Conservation (phyloP, 2,797 vertebrate genomes). For the Odontamblyopus rebecca region DNA sequence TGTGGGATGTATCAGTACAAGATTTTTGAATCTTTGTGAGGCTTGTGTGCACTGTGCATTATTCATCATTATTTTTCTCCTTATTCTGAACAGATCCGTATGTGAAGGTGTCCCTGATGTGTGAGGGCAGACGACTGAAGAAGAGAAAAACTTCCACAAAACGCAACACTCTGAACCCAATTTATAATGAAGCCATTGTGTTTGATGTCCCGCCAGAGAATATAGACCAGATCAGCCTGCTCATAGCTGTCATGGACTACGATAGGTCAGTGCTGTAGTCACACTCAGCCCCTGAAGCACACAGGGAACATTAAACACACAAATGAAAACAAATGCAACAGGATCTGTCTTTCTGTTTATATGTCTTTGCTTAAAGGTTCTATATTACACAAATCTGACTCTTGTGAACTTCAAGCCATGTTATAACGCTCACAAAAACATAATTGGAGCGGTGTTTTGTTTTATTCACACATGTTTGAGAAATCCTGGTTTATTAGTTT, state of each 20-base stretch:
- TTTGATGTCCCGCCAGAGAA: constrained; percentile 98
- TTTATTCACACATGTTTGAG: too few relatives aligned
- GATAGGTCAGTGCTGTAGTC: constrained; percentile 84
- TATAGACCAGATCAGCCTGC: constrained; percentile 96
- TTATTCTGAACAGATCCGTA: constrained; percentile 66
- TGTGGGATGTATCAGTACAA: too few relatives aligned
- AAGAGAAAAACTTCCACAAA: constrained; percentile 99
- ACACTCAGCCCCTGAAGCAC: background rate
- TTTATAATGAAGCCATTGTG: constrained; percentile 99
- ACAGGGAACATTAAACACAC: background rate
- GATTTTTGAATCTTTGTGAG: background rate
- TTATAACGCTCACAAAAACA: too few relatives aligned
- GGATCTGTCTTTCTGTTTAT: background rate
- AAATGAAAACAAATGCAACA: background rate
- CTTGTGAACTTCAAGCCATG: too few relatives aligned
- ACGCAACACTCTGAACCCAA: constrained; percentile 94
- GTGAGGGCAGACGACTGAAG: constrained; percentile 93
- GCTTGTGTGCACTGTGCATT: background rate
- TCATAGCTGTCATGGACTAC: constrained; percentile 98
- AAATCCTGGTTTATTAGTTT: too few relatives aligned
- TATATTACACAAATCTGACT: too few relatives aligned
- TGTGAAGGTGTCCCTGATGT: constrained; percentile 96
- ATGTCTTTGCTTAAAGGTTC: too few relatives aligned
- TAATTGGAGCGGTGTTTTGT: too few relatives aligned
- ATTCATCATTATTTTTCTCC: background rate